Evolutionary conservation across 2,888 invertebrate genomes (phyloP).

Genomic region (Nomada ruficornis): DNA sequence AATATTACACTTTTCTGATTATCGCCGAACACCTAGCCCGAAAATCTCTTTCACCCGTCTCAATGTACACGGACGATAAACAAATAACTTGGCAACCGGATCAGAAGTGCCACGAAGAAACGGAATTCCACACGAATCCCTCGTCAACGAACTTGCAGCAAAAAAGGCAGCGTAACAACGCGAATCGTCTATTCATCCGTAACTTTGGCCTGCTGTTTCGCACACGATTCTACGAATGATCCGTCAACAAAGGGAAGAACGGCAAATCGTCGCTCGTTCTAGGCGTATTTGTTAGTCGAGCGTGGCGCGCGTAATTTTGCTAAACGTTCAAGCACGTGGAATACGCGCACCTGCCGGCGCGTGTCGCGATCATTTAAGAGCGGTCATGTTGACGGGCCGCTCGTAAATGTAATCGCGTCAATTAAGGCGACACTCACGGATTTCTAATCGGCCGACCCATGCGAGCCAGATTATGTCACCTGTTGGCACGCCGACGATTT

Average conservation of each 20-base stretch:
- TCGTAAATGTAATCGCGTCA: slow-evolving; percentile 61
- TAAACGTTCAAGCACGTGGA: slow-evolving; percentile 19
- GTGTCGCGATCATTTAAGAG: slow-evolving; percentile 49
- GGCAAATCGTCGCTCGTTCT: not conserved
- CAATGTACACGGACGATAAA: not conserved
- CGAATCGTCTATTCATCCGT: slow-evolving; percentile 18
- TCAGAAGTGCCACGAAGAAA: not conserved
- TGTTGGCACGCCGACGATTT: slow-evolving; percentile 50
- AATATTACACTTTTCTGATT: slow-evolving; percentile 14
- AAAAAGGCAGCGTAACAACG: not conserved
- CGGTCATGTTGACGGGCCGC: slow-evolving; percentile 33
- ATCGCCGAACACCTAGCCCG: not conserved
- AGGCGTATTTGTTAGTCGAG: not conserved
- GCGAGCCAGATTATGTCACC: slow-evolving; percentile 60
- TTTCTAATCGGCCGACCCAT: slow-evolving; percentile 63
- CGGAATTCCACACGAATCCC: slow-evolving; percentile 32
- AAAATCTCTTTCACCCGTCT: not conserved
- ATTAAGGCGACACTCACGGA: slow-evolving; percentile 61
- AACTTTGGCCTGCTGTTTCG: not conserved
- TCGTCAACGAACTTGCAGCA: not conserved
- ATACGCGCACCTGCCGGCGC: slow-evolving; percentile 58
- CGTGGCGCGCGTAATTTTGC: slow-evolving; percentile 34
- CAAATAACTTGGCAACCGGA: not conserved
- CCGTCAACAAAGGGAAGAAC: slow-evolving; percentile 26
- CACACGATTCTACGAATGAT: slow-evolving; percentile 14